phyloP scores from a whole-genome alignment of 2,888 invertebrate genomes.

The Ophioninae sp. region DNA sequence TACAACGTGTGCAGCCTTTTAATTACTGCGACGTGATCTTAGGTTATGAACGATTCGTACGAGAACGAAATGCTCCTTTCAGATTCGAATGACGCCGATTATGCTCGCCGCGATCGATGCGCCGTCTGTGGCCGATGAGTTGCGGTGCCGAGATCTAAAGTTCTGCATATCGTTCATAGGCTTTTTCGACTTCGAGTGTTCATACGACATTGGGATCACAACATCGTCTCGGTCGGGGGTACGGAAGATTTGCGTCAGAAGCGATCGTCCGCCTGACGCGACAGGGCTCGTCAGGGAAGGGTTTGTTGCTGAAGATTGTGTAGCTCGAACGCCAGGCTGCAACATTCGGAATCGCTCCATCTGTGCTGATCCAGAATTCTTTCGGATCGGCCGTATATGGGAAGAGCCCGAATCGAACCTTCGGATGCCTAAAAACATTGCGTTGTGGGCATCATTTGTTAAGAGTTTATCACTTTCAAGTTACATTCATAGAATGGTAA shows the following conservation, averaged over 20 bases:
- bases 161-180: neutral
- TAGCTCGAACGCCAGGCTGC: constrained; percentile 76
- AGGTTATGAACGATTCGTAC: constrained; percentile 11
- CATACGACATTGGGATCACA: constrained; percentile 1
- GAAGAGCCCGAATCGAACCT: constrained; percentile 59
- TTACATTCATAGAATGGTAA: neutral
- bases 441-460: neutral
- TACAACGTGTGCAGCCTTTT: neutral
- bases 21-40: constrained; percentile 3
- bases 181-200: constrained; percentile 4
- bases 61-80: neutral
- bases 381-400: constrained; percentile 55
- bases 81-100: neutral
- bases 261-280: constrained; percentile 7
- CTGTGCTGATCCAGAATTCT: constrained; percentile 72
- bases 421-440: constrained; percentile 67
- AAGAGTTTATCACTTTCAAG: neutral
- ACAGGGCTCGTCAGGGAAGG: constrained; percentile 61
- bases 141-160: neutral
- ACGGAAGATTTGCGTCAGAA: constrained; percentile 8
- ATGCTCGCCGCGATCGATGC: neutral
- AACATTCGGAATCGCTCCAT: constrained; percentile 79
- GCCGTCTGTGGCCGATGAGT: neutral
- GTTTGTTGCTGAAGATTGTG: constrained; percentile 73
- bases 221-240: constrained; percentile 13